These are phyloP conservation scores for Noctua comes DNA, from an alignment of 2,888 invertebrate genomes.

Conservation along the genomic window DNA sequence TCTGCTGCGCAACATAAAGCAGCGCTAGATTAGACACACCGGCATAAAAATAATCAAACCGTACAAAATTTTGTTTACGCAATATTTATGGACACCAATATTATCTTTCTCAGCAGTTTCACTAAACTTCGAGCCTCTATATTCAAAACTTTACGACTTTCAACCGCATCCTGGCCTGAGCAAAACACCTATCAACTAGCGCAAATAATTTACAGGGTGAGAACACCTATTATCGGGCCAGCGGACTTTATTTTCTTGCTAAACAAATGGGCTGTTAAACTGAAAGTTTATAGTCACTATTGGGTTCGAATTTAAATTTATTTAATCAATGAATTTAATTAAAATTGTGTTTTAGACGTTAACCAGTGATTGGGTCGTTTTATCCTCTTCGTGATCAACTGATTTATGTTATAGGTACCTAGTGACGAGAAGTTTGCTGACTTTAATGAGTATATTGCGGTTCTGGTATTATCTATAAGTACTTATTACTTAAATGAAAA, in stretches of 20 bases:
- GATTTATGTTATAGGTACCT: conserved; percentile 5
- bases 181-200: conserved; percentile 46
- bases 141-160: conserved; percentile 44
- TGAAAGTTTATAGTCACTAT: conserved; percentile 54
- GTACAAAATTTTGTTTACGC: conserved; percentile 20
- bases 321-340: conserved; percentile 53
- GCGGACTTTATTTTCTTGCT: conserved; percentile 50
- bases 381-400: conserved; percentile 1
- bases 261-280: conserved; percentile 60
- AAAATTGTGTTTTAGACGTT: conserved; percentile 28
- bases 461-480: background rate
- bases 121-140: conserved; percentile 24
- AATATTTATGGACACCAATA: conserved; percentile 22
- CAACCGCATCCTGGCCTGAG: conserved; percentile 32
- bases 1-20: background rate
- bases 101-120: conserved; percentile 39
- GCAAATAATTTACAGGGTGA: conserved; percentile 56
- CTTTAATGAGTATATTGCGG: background rate
- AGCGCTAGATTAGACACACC: background rate
- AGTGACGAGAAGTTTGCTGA: background rate
- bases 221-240: conserved; percentile 45
- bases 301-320: conserved; percentile 58
- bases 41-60: conserved; percentile 3
- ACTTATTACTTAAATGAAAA: background rate
- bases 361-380: conserved; percentile 16